These are phyloP conservation scores for Tillus elongatus DNA, from an alignment of 2,888 invertebrate species.

Conservation along the genomic window DNA sequence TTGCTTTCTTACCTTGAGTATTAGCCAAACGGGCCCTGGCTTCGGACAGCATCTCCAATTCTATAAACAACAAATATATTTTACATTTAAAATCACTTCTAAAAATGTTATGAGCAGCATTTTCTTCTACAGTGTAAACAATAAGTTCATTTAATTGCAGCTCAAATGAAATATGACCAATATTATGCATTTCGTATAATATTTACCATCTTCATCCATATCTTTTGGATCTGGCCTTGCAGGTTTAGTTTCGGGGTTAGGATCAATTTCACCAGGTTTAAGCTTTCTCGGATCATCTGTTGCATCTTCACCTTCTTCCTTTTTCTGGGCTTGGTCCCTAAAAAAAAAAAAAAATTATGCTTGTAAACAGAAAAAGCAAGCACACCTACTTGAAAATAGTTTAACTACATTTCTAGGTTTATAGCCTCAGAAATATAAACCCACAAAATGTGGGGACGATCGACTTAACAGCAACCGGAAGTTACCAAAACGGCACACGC, in stretches of 20 bases:
- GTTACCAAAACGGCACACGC: too few relatives aligned
- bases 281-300: conserved; percentile 93
- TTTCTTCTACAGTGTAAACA: too few relatives aligned
- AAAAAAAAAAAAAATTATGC: conserved; percentile 25
- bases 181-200: not conserved
- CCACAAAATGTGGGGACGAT: too few relatives aligned
- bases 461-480: too few relatives aligned
- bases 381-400: too few relatives aligned
- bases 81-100: not conserved
- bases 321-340: conserved; percentile 88
- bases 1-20: conserved; percentile 93
- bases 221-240: conserved; percentile 98
- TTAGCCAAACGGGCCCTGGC: conserved; percentile 97
- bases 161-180: not conserved
- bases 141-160: too few relatives aligned
- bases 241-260: conserved; percentile 99
- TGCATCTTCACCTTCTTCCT: conserved; percentile 88
- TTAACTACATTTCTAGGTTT: too few relatives aligned
- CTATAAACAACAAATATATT: conserved; percentile 43
- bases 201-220: conserved; percentile 96
- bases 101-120: too few relatives aligned
- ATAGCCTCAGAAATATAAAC: too few relatives aligned
- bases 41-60: conserved; percentile 98
- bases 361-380: conserved; percentile 6
- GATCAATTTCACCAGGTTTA: conserved; percentile 98